phyloP scores from a whole-genome alignment of 2,113 vertebrate genomes.

The Gnathonemus echidnorhynchus region DNA sequence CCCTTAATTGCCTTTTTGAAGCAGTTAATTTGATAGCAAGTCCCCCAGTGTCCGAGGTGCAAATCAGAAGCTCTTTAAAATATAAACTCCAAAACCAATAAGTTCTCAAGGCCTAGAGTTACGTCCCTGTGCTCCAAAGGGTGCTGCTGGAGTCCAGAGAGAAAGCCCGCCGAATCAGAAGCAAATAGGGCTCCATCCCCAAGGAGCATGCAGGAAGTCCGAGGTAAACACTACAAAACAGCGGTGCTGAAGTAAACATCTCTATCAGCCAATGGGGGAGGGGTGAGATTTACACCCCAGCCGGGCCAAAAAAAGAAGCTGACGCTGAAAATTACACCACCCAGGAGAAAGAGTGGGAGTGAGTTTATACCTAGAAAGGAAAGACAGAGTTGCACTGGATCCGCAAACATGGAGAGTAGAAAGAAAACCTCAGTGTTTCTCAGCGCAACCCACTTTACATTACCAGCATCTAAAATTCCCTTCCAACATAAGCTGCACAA shows the following conservation, averaged over 20 bases:
- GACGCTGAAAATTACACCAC: not conserved
- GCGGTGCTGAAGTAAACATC: not conserved
- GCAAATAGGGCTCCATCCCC: not conserved
- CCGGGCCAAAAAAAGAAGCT: not conserved
- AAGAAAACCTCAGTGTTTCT: not conserved
- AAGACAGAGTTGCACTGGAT: not conserved
- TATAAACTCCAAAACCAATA: not conserved
- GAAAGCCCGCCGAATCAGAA: not conserved
- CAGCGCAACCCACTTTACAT: not conserved
- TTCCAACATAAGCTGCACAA: not conserved
- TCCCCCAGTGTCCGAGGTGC: not conserved
- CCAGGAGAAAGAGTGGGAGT: not conserved
- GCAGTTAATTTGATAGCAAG: not conserved
- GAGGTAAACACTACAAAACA: not conserved
- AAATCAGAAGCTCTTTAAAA: not conserved
- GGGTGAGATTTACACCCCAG: not conserved
- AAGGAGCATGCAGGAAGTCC: not conserved
- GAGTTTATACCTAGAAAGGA: not conserved
- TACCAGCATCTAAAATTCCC: not conserved
- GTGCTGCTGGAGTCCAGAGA: not conserved
- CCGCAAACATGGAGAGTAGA: not conserved
- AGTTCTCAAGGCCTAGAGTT: not conserved
- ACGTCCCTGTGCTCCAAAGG: not conserved
- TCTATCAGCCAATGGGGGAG: not conserved
- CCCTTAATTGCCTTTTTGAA: slow-evolving; percentile 7